Evolutionary conservation across 37 sponge, comb jelly and placozoan species (phyloP), one percentile per base, ranked within the genome.

Genomic region (Ephydatia muelleri): DNA sequence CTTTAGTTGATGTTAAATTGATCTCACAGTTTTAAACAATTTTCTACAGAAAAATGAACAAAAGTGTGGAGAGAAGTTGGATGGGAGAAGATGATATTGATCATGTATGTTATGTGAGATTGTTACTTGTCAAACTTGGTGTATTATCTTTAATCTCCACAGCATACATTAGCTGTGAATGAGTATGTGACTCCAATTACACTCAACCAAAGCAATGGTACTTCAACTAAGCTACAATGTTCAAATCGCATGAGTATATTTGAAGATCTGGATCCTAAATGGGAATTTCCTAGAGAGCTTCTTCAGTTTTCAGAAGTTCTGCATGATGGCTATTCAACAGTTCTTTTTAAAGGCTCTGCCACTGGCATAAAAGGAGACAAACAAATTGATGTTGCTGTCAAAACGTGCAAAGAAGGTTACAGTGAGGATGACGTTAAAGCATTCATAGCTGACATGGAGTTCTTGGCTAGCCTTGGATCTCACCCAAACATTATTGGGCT

Each of bases 401-500:
- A 92, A 68, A 25, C 89, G 9, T 49, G 85, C 28, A 84, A 73
- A 88, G 19, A 57, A 57, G 76, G 40, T 40, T 85, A 69, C 34
- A 85, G 48, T 21, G 90, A 90, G 1, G 90, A 90, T 25, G 85
- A 90, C 38, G 33, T 85, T 70, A 84, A 80, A 35, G 71, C 81
- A 3, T 67, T 90, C 12, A 5, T 81, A 0, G 72, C 37, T 38
- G 91, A 93, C 29, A 93, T 93, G 83, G 83, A 89, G 64, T 39
- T 80, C 65, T 57, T 93, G 75, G 36, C 90, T n/a, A 49, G 76
- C n/a, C 73, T 93, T 26, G 90, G 72, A 21, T 65, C 75, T 19
- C 93, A 93, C 69, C 77, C 76, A 0, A 86, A 89, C 76, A 77
- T 93, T 13, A 84, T 93, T 12, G 80, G 76, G 27, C 80, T 93